Evolutionary conservation across 2,797 vertebrate species (phyloP).

Genomic region (Sebastes minor): DNA sequence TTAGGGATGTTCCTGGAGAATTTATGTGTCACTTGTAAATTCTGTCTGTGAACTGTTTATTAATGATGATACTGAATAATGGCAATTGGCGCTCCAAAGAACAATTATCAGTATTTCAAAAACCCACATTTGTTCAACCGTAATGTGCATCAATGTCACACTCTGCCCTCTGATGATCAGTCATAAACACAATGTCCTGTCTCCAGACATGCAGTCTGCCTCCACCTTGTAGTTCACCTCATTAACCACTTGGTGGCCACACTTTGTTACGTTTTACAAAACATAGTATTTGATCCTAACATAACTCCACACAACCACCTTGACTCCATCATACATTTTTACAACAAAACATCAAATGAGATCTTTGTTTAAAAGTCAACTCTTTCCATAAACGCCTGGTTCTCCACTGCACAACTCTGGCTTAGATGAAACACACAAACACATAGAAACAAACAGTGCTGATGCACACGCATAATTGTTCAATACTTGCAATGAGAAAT

Average conservation of each 20-base stretch:
- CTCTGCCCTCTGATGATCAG: fast-evolving
- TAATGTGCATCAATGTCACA: not conserved
- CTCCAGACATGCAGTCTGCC: fast-evolving
- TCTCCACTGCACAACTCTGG: not conserved
- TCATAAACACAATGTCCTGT: not conserved
- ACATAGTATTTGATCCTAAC: not conserved
- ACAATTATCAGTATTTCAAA: too few relatives aligned
- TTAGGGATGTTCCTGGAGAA: not conserved
- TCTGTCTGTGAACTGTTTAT: too few relatives aligned
- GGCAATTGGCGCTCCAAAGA: too few relatives aligned
- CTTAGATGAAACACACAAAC: not conserved
- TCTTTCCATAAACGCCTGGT: not conserved
- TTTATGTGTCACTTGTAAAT: not conserved
- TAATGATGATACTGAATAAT: too few relatives aligned
- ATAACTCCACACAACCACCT: not conserved
- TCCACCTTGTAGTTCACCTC: conserved; percentile 5
- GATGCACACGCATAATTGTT: not conserved
- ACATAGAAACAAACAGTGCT: not conserved
- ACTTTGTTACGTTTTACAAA: not conserved
- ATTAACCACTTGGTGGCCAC: conserved; percentile 52
- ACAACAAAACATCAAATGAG: not conserved
- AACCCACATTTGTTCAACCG: not conserved
- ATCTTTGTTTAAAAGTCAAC: not conserved
- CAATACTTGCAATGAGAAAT: not conserved
- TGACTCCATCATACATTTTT: not conserved